Evolutionary conservation across 2,113 vertebrate species (phyloP).

Genomic region (Muntiacus muntjak): DNA sequence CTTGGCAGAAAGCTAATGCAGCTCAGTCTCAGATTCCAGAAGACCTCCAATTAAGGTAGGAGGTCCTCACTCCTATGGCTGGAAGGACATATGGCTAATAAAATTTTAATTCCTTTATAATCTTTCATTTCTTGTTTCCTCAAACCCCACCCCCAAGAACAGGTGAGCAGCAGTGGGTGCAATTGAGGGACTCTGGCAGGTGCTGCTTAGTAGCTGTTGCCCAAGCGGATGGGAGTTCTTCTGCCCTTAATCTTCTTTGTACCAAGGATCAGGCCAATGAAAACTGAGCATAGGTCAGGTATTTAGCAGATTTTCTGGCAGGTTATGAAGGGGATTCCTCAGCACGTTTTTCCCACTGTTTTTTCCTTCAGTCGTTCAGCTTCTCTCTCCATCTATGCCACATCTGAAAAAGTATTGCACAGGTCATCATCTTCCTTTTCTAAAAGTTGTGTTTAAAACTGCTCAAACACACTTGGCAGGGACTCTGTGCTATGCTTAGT

Average conservation of each 20-base stretch:
- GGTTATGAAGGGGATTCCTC: not conserved
- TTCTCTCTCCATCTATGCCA: not conserved
- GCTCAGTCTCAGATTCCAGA: not conserved
- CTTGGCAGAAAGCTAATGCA: fast-evolving
- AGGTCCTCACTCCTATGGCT: not conserved
- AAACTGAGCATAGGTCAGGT: not conserved
- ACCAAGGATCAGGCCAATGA: not conserved
- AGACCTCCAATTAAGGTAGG: not conserved
- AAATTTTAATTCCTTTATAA: not conserved
- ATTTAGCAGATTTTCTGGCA: not conserved
- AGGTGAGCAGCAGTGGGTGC: not conserved
- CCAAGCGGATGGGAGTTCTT: not conserved
- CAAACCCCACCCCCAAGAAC: not conserved
- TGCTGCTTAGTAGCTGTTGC: not conserved
- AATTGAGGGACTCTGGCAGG: not conserved
- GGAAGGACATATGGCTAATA: not conserved
- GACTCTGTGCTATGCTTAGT: not conserved
- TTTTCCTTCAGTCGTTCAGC: not conserved
- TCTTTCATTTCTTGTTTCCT: not conserved
- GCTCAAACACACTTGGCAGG: not conserved
- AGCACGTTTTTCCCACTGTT: not conserved
- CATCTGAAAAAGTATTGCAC: not conserved
- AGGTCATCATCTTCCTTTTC: not conserved
- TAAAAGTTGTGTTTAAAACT: not conserved
- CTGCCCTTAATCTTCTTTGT: not conserved